Base-by-base conservation (phyloP, 1,140 invertebrate species). In the Leptinotarsa undecemlineata region DNA sequence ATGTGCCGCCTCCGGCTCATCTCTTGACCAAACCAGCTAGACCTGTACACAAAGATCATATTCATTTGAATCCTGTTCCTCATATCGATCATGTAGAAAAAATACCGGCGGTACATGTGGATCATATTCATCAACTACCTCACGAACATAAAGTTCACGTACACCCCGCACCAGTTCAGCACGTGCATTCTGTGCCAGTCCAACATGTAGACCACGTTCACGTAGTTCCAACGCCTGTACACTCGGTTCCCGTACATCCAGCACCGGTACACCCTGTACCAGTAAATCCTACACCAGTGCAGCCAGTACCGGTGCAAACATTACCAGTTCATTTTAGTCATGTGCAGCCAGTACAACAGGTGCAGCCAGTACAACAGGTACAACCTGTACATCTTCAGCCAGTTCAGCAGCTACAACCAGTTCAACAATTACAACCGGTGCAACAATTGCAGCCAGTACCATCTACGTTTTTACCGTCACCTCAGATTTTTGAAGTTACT, bases 401-500 rank as follows among this genome's bases (percentile, higher is more conserved):
- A 3, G 75, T 70, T 3, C 67, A 62, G 17, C 33, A 57, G 1
- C 72, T 19, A 57, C 51, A 57, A 15, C 23, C 17, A 23, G 67
- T 72, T 5, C 72, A 64, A 66, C 75, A 72, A 47, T 72, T 72
- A 66, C 48, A 62, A 26, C 63, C 57, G 14, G 51, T 62, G 5
- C 62, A 68, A 11, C 72, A 70, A n/a, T 2, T 48, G 20, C n/a
- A 14, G 42, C 68, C 73, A 3, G 62, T 69, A 60, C 74, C 77
- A 47, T 42, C 69, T 15, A 74, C 77, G n/a, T 71, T 80, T 20
- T 48, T 70, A 23, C 80, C 78, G 15, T 74, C 77, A 2, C 70
- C 78, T n/a, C 66, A 72, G 15, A 57, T 81, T 13, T 80, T 81
- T 61, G 77, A 81, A 76, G 80, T 81, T 6, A 80, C 80, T 20